Base-by-base conservation (phyloP, 2,113 vertebrate species). In the Lonchura striata region DNA sequence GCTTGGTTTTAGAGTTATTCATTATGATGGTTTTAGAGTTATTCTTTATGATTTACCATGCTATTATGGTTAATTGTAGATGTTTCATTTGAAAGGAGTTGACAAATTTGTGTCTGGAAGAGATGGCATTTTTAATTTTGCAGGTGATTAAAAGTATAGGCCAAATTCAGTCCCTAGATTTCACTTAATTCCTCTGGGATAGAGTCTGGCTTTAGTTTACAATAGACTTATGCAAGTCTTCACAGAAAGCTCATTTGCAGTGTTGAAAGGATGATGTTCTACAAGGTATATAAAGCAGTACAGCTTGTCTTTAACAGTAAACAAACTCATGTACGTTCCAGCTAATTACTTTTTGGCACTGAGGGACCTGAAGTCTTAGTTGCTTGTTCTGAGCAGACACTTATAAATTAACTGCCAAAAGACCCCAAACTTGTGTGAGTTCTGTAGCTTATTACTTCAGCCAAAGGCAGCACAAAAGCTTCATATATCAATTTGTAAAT, bases 331-430 rank as follows among this genome's bases (percentile, higher is more conserved):
- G 71, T 86, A 86, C 71, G 23, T 74, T 92, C 37, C 86, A 81
- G 52, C n/a, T 93, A 97, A 97, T 96, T 96, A 83, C 82, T 93
- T 90, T 53, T 71, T 90, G 79, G 56, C 52, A 33, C 79, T 61
- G 79, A 64, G 82, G 95, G 71, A 90, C 82, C 68, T 68, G 37
- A 77, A 83, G 14, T 66, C 37, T 69, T 80, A 85, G 66, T 31
- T 86, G 23, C 56, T 86, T 88, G 22, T 81, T 90, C 74, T 70
- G 71, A 90, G 49, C 15, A 75, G 75, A 59, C 66, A 44, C 35
- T 95, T 96, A 65, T 2, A 89, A 94, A 94, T 90, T 92, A 77
- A 82, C 77, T 81, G 50, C 74, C 68, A 78, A 77, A 86, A 94
- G 59, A 50, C 7, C 13, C 71, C 9, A 10, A 66, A 87, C n/a